Evolutionary conservation across 2,113 vertebrate genomes (phyloP).

Genomic region (Motacilla tschutschensis): DNA sequence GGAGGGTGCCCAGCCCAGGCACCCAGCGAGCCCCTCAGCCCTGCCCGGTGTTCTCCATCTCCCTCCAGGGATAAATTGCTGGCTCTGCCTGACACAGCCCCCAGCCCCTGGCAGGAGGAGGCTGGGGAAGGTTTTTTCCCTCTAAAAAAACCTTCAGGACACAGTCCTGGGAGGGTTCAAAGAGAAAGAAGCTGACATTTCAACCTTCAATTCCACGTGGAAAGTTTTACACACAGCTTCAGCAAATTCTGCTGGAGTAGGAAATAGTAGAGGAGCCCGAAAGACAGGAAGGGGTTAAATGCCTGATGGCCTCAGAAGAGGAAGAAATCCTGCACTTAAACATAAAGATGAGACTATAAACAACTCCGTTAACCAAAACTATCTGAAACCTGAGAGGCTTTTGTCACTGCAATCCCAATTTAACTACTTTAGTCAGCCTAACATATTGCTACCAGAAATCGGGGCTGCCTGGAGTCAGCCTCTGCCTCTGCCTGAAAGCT

Average conservation of each 20-base stretch:
- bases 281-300: not conserved
- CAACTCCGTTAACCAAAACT: not conserved
- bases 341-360: not conserved
- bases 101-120: not conserved
- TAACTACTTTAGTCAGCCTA: not conserved
- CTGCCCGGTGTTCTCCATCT: accelerated
- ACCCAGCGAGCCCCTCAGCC: not conserved
- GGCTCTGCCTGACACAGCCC: not conserved
- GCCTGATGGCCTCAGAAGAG: not conserved
- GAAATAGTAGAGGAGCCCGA: not conserved
- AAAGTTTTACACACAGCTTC: not conserved
- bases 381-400: slow-evolving; percentile 31
- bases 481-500: not conserved
- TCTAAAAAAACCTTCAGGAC: not conserved
- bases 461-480: not conserved
- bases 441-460: not conserved
- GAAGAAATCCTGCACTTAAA: not conserved
- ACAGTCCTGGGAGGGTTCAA: not conserved
- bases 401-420: not conserved
- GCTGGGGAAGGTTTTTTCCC: not conserved
- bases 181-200: not conserved
- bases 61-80: accelerated
- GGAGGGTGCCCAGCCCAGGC: not conserved
- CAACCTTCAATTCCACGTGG: not conserved
- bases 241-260: slow-evolving; percentile 27